These are phyloP conservation scores for Caenorhabditis afra DNA, from an alignment of 2,888 invertebrate genomes.

Conservation along the genomic window DNA sequence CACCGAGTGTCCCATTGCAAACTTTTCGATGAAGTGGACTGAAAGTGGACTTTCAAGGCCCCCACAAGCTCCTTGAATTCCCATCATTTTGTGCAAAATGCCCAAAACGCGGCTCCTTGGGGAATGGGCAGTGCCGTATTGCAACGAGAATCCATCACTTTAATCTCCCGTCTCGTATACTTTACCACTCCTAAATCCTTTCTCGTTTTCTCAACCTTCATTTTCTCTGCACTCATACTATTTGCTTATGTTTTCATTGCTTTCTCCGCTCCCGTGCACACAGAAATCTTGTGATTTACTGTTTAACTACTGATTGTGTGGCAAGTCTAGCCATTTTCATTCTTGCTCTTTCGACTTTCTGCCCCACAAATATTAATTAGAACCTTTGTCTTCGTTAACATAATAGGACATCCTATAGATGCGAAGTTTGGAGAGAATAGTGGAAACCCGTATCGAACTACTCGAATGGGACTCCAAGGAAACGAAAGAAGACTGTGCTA, in stretches of 20 bases:
- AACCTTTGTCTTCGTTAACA: background rate
- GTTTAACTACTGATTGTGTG: too few relatives aligned
- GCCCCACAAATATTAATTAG: too few relatives aligned
- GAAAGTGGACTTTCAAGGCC: conserved; percentile 17
- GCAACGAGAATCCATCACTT: conserved; percentile 23
- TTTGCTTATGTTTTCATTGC: conserved; percentile 1
- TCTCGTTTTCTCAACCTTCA: conserved; percentile 9
- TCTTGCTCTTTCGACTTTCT: too few relatives aligned
- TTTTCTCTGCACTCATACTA: conserved; percentile 1
- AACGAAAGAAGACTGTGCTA: conserved; percentile 73
- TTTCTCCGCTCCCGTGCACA: background rate
- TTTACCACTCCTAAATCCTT: background rate
- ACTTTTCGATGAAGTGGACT: conserved; percentile 7
- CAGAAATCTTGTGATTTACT: too few relatives aligned
- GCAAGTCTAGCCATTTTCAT: too few relatives aligned
- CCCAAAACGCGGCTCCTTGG: conserved; percentile 6
- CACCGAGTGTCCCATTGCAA: conserved; percentile 4
- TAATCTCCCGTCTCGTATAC: conserved; percentile 29
- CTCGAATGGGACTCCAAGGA: conserved; percentile 71
- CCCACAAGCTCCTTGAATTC: too few relatives aligned
- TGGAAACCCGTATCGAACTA: conserved; percentile 76
- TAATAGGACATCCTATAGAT: background rate
- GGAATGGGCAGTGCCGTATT: conserved; percentile 8
- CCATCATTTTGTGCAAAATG: background rate
- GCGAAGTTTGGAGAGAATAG: conserved; percentile 74